phyloP scores from a whole-genome alignment of 2,888 invertebrate species.

The Plagodis dolabraria region DNA sequence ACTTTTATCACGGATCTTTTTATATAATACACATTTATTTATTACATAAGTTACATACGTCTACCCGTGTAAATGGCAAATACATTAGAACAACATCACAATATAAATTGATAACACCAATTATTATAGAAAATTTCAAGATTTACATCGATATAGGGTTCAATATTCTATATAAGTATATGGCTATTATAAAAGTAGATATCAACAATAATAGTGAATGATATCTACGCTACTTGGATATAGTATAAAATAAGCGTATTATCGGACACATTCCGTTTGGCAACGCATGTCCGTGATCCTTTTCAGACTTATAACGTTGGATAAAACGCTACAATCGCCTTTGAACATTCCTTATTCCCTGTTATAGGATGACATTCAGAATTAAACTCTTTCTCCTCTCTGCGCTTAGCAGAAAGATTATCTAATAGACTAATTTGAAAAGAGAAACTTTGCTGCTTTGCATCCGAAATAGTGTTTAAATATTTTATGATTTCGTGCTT shows the following conservation, averaged over 20 bases:
- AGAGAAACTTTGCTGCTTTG: no score
- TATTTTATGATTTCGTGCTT: no score
- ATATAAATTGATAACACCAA: slow-evolving; percentile 54
- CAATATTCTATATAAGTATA: slow-evolving; percentile 58
- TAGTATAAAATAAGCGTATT: slow-evolving; percentile 84
- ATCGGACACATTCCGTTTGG: slow-evolving; percentile 75
- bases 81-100: slow-evolving; percentile 49
- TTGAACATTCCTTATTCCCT: slow-evolving; percentile 31
- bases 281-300: slow-evolving; percentile 71
- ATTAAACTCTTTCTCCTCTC: slow-evolving; percentile 1
- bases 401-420: background rate
- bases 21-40: slow-evolving; percentile 51
- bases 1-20: slow-evolving; percentile 72
- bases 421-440: background rate
- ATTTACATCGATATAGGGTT: slow-evolving; percentile 55
- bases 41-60: slow-evolving; percentile 35
- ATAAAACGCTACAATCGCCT: slow-evolving; percentile 35
- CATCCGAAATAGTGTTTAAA: no score
- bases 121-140: slow-evolving; percentile 53
- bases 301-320: slow-evolving; percentile 70
- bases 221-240: slow-evolving; percentile 77
- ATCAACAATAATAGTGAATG: slow-evolving; percentile 70
- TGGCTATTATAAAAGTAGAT: slow-evolving; percentile 73
- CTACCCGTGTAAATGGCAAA: slow-evolving; percentile 70
- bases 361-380: slow-evolving; percentile 19